Base-by-base conservation (phyloP, 2,113 vertebrate genomes). In the Hemibagrus wyckioides region DNA sequence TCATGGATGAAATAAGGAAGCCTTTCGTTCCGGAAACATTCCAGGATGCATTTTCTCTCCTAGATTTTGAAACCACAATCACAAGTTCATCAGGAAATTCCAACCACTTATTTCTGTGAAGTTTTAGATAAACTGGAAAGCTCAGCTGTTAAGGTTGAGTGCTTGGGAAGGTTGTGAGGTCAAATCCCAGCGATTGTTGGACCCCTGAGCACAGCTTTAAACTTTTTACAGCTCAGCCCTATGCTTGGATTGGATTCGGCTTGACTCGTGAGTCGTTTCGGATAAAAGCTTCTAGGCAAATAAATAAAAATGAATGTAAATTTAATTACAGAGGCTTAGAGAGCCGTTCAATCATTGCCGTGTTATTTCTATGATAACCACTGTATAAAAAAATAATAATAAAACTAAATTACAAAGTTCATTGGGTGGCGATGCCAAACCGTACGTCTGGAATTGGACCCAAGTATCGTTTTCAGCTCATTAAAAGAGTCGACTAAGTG, bases 1-100 rank as follows among this genome's bases (percentile, higher is more conserved):
- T 14, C 4, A 80, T 52, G 8, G 3, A 36, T 69, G 44, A 54
- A 67, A 85, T 67, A 36, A 85, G 79, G 69, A 80, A 87, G 63
- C 54, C 14, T 59, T 71, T 39, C 52, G 39, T 83, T 82, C 50
- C 41, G 4, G 50, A 81, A 28, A 75, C 52, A 54, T 85, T 86
- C 63, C 86, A 86, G 80, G 57, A 73, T 61, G 41, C 1, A 25
- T 85, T 36, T 85, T 30, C 25, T 54, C 6, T 39, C 41, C 19
- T 50, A 69, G 33, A 39, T 41, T 56, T 82, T 82, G 65, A 67
- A 83, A 77, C 41, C 23, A 50, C 33, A 54, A 85, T 23, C 39
- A 48, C 13, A 33, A 65, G n/a, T 30, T 23, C 14, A 50, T 28
- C 48, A 50, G 39, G 41, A n/a, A 36, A 73, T n/a, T 25, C 23